Conservation (phyloP, 2,888 invertebrate species). For the Tachystola acroxantha region DNA sequence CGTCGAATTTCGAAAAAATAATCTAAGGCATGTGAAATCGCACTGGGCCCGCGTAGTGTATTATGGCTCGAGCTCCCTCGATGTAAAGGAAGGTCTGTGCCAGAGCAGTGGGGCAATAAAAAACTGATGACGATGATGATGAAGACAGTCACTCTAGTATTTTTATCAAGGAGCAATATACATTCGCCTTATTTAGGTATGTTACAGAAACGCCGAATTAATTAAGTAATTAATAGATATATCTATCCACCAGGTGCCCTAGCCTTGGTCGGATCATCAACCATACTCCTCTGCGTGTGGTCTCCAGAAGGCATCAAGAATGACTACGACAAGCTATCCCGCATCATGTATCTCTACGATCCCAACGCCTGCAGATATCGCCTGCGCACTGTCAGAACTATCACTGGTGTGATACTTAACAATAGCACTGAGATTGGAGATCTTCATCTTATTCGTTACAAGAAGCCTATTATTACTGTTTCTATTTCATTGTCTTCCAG, state of each 20-base stretch:
- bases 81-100: too few relatives aligned
- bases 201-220: too few relatives aligned
- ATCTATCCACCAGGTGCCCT: slow-evolving; percentile 1
- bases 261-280: slow-evolving; percentile 5
- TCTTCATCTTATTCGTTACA: slow-evolving; percentile 39
- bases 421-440: slow-evolving; percentile 37
- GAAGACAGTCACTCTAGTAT: too few relatives aligned
- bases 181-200: too few relatives aligned
- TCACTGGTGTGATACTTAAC: slow-evolving; percentile 34
- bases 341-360: slow-evolving; percentile 63
- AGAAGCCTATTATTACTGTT: slow-evolving; percentile 32
- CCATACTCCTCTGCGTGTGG: slow-evolving; percentile 47
- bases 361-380: slow-evolving; percentile 38
- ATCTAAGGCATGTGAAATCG: too few relatives aligned
- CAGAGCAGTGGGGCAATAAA: too few relatives aligned
- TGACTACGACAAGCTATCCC: slow-evolving; percentile 45
- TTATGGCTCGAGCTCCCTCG: too few relatives aligned
- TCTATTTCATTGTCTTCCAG: slow-evolving; percentile 41
- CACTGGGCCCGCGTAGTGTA: too few relatives aligned
- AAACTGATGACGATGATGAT: too few relatives aligned
- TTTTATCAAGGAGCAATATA: too few relatives aligned
- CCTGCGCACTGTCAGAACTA: slow-evolving; percentile 19
- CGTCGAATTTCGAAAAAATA: too few relatives aligned
- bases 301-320: slow-evolving; percentile 27
- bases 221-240: too few relatives aligned